Percentiles rank a stretch among this genome's conserved stretches.
phyloP scores from a whole-genome alignment of 35 echinoderm and acorn worm genomes.

The Ophioderma brevispina region DNA sequence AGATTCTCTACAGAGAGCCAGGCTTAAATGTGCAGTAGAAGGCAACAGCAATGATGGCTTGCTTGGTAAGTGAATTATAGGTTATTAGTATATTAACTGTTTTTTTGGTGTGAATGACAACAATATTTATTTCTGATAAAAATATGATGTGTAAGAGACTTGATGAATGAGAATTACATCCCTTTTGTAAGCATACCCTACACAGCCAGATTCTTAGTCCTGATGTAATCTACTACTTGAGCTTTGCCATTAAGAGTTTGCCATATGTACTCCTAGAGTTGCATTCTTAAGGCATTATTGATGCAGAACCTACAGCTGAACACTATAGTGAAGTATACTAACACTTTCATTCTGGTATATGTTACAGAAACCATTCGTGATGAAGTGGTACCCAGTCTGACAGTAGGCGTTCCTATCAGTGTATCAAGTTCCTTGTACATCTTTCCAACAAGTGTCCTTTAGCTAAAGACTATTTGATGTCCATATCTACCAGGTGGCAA shows the following conservation, averaged over 20 bases:
- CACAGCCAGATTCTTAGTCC: too few relatives aligned
- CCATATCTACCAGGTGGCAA: slow-evolving; percentile 85
- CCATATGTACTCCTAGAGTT: too few relatives aligned
- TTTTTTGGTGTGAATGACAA: too few relatives aligned
- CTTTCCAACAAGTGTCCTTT: slow-evolving; percentile 86
- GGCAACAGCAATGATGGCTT: slow-evolving; percentile 89
- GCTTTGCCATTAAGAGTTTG: too few relatives aligned
- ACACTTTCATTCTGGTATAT: not conserved
- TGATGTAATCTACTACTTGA: too few relatives aligned
- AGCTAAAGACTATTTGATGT: slow-evolving; percentile 94
- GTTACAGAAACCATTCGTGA: slow-evolving; percentile 84
- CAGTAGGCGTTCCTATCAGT: slow-evolving; percentile 92
- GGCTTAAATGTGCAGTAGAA: slow-evolving; percentile 90
- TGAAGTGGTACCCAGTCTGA: slow-evolving; percentile 73
- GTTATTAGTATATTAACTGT: too few relatives aligned
- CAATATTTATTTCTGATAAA: too few relatives aligned
- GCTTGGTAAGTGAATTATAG: slow-evolving; percentile 54
- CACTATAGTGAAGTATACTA: slow-evolving; percentile 66
- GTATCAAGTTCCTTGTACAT: slow-evolving; percentile 97
- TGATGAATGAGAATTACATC: too few relatives aligned
- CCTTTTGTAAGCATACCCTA: too few relatives aligned
- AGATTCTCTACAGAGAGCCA: slow-evolving; percentile 75
- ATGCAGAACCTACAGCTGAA: slow-evolving; percentile 77
- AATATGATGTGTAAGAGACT: too few relatives aligned
- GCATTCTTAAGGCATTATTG: slow-evolving; percentile 74